Base-by-base conservation (phyloP, 2,888 invertebrate genomes). In the Cistogaster globosa region DNA sequence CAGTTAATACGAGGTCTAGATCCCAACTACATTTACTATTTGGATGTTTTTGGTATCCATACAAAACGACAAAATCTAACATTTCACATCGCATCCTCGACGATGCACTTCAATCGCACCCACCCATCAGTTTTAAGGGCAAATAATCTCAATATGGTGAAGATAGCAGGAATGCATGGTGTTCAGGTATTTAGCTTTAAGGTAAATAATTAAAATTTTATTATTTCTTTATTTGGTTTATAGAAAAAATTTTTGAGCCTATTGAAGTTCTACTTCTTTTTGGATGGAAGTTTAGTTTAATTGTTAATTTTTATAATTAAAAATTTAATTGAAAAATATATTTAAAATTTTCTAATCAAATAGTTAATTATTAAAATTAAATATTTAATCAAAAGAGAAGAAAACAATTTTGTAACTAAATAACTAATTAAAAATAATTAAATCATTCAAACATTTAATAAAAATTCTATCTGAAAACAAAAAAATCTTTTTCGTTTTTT, bases 161-260 rank as follows among this genome's bases (percentile, higher is more conserved):
- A 94, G 89, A 91, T 94, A 65, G 93, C 92, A 7, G 93, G 93
- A 38, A 89, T 93, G 74, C 93, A 93, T 86, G 94, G 94, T 32
- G 93, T 93, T 68, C 93, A 93, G 20, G 93, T 93, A 51, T 94
- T 94, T 87, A 93, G 93, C 88, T 94, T 93, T 88, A 94, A 94
- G 93, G 94, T 94, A 90, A 76, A 85, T 22, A 20, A 38, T 22
- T 69, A 63, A 42, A 14, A 16, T 12, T 42, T 22, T 75, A 18
- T 57, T 65, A n/a, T 55, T 55, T 69, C 8, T 8, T 16, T 6
- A 55, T 55, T 68, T 53, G 68, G 1, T 18, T 20, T 60, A 51
- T 6, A 26, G 26, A 26, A 26, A 26, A 26, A n/a, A n/a, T n/a
- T n/a, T n/a, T n/a, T n/a, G n/a, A n/a, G n/a, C n/a, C n/a, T n/a